A percentile compares a stretch with the other conserved stretches of the same genome.
These are phyloP conservation scores for Drosophila trichaetosa DNA, from an alignment of 2,888 invertebrate species.

Conservation along the genomic window DNA sequence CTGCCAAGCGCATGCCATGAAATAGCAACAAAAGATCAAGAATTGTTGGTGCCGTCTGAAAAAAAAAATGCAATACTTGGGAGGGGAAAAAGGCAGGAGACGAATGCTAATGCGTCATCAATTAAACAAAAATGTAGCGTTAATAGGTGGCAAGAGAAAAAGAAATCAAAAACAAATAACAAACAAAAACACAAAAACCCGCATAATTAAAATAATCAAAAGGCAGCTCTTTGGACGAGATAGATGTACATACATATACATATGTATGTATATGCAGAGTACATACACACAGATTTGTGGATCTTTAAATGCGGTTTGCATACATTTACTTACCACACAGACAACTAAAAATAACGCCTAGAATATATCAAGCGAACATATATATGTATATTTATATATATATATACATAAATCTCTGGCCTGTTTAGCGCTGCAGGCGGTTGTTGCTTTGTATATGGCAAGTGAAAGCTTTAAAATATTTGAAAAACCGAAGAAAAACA, in stretches of 20 bases:
- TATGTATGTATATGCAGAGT: background rate
- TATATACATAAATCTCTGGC: constrained; percentile 40
- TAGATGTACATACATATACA: background rate
- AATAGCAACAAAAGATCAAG: constrained; percentile 54
- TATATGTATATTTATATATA: background rate
- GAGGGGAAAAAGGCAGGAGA: constrained; percentile 20
- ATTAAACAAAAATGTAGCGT: constrained; percentile 77
- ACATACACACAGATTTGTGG: constrained; percentile 1
- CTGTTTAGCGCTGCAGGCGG: constrained; percentile 47
- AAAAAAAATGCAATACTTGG: constrained; percentile 58
- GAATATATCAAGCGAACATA: constrained; percentile 20
- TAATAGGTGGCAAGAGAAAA: constrained; percentile 55
- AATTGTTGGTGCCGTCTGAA: constrained; percentile 80
- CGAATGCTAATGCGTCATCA: constrained; percentile 69
- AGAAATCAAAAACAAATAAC: constrained; percentile 16
- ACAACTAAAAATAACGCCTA: constrained; percentile 64
- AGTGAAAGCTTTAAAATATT: constrained; percentile 47
- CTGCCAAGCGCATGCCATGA: constrained; percentile 53
- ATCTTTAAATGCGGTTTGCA: constrained; percentile 49
- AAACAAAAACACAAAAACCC: constrained; percentile 28
- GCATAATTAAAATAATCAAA: constrained; percentile 65
- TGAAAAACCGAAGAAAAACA: background rate
- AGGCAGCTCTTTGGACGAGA: constrained; percentile 19
- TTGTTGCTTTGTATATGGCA: constrained; percentile 38
- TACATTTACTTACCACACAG: constrained; percentile 70